phyloP scores from a whole-genome alignment of 2,797 vertebrate genomes.

The Phrynocephalus forsythii region DNA sequence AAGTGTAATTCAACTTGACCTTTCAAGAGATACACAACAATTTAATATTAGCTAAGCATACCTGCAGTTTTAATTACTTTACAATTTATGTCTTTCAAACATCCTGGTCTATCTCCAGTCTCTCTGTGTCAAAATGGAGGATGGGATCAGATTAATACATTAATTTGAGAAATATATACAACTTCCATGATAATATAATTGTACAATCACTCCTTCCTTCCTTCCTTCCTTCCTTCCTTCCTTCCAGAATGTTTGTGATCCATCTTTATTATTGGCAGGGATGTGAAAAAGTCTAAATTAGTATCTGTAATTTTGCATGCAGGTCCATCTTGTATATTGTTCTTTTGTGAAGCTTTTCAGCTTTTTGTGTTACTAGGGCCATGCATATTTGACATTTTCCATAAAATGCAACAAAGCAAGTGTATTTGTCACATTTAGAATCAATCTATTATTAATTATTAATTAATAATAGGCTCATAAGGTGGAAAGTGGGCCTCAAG shows the following conservation, averaged over 20 bases:
- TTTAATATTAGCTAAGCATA: not conserved
- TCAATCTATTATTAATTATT: no score
- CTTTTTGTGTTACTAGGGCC: no score
- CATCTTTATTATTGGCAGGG: not conserved
- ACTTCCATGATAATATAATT: conserved; percentile 7
- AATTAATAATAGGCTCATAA: no score
- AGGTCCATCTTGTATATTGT: no score
- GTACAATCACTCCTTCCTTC: not conserved
- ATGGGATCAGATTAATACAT: conserved; percentile 19
- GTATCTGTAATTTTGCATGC: no score
- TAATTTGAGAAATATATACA: conserved; percentile 32
- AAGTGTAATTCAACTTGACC: conserved; percentile 36
- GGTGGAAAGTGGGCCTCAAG: no score
- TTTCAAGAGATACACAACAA: conserved; percentile 25
- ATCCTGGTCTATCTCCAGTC: conserved; percentile 7
- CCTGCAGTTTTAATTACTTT: conserved; percentile 46
- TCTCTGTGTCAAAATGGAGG: conserved; percentile 18
- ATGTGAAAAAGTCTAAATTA: not conserved
- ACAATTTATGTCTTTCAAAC: conserved; percentile 14
- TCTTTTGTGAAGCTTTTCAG: no score
- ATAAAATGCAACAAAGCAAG: no score
- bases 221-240: not conserved
- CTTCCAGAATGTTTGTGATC: not conserved
- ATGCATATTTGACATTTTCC: no score
- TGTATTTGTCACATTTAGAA: no score